phyloP scores from a whole-genome alignment of 2,888 invertebrate genomes.

The Campaea margaritaria region DNA sequence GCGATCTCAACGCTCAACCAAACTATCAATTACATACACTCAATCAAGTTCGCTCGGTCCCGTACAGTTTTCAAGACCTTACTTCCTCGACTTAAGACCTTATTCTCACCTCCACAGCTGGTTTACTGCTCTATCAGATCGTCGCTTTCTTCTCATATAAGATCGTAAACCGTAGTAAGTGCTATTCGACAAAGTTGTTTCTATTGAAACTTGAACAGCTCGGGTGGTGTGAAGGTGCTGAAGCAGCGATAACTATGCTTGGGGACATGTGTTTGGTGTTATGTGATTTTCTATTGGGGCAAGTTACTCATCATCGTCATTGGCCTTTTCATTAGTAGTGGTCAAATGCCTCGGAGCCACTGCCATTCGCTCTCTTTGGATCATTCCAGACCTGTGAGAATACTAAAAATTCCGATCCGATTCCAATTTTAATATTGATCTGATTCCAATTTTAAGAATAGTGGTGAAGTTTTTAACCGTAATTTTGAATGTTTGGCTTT shows the following conservation, averaged over 20 bases:
- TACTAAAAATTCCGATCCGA: too few relatives aligned
- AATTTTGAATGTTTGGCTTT: too few relatives aligned
- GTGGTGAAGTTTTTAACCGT: too few relatives aligned
- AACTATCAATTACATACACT: conserved; percentile 15
- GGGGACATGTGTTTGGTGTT: neutral
- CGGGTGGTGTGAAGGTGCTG: conserved; percentile 8
- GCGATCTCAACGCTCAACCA: neutral
- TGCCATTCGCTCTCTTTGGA: too few relatives aligned
- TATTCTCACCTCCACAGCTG: conserved; percentile 11
- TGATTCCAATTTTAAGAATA: too few relatives aligned
- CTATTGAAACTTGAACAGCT: conserved; percentile 16
- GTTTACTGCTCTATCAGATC: conserved; percentile 23
- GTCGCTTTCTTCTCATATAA: conserved; percentile 25
- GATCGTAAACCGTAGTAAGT: conserved; percentile 21
- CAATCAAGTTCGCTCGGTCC: conserved; percentile 3
- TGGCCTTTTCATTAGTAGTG: too few relatives aligned
- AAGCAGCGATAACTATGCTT: neutral
- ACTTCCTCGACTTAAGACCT: conserved; percentile 15
- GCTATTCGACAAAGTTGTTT: conserved; percentile 16
- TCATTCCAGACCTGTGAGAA: too few relatives aligned
- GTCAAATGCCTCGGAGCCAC: too few relatives aligned
- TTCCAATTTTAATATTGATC: too few relatives aligned
- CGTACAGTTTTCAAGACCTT: conserved; percentile 7
- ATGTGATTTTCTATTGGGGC: too few relatives aligned
- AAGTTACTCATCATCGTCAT: too few relatives aligned